phyloP scores from a whole-genome alignment of 2,888 invertebrate species.

The Lasioglossum malachurum region DNA sequence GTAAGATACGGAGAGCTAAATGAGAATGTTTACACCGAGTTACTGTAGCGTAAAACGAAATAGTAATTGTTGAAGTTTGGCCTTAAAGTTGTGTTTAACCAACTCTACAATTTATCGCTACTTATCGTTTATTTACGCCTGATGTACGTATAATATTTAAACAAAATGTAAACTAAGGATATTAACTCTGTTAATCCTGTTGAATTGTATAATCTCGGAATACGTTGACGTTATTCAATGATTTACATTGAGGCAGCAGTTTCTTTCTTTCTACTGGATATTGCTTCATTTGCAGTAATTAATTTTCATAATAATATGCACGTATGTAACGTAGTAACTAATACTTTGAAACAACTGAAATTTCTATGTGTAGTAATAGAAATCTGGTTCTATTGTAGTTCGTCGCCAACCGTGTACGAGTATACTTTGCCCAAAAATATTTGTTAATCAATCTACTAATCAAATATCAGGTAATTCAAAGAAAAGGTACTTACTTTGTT shows the following conservation, averaged over 20 bases:
- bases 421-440: background rate
- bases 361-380: background rate
- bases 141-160: background rate
- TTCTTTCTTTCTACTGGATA: background rate
- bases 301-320: background rate
- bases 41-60: background rate
- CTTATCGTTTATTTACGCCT: background rate
- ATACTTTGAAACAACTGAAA: background rate
- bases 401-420: background rate
- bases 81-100: background rate
- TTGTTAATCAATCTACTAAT: background rate
- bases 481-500: slow-evolving; percentile 87
- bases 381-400: background rate
- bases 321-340: background rate
- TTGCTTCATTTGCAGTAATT: background rate
- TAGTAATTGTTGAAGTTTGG: background rate
- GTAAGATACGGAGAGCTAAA: background rate
- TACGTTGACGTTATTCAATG: background rate
- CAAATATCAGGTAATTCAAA: background rate
- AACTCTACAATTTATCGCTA: background rate
- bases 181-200: background rate
- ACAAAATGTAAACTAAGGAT: background rate
- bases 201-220: background rate
- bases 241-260: background rate
- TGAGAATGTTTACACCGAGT: background rate